Conservation (phyloP, 1,140 invertebrate species). For the Stenopsyche tienmushanensis region DNA sequence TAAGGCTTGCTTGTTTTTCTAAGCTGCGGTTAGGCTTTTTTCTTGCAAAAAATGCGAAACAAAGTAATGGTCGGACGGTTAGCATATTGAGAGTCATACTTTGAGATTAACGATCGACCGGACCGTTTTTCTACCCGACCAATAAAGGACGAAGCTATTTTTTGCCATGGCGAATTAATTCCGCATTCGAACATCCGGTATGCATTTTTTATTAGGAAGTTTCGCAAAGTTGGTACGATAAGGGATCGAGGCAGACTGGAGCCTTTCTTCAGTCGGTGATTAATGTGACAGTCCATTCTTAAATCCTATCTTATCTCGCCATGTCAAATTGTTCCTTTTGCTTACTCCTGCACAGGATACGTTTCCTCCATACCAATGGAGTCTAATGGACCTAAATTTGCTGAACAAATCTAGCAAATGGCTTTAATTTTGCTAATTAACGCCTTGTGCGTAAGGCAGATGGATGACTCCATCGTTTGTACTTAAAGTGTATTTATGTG, state of each 20-base stretch:
- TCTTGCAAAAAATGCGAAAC: not conserved
- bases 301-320: not conserved
- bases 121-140: not conserved
- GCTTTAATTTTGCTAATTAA: too few species aligned
- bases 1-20: not conserved
- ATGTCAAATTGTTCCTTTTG: not conserved
- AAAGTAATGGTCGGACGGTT: conserved; percentile 8
- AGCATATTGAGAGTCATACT: not conserved
- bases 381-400: too few species aligned
- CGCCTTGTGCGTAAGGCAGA: too few species aligned
- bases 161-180: not conserved
- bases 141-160: conserved; percentile 1
- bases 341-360: too few species aligned
- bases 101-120: not conserved
- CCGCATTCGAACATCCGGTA: too few species aligned
- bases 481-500: too few species aligned
- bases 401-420: too few species aligned
- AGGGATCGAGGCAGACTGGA: not conserved
- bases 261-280: not conserved
- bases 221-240: too few species aligned
- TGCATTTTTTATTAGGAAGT: too few species aligned
- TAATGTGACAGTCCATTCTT: not conserved
- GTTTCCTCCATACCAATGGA: too few species aligned
- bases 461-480: too few species aligned
- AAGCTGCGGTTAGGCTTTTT: not conserved